Conservation (phyloP, 2,797 vertebrate genomes). For the Lagorchestes hirsutus region DNA sequence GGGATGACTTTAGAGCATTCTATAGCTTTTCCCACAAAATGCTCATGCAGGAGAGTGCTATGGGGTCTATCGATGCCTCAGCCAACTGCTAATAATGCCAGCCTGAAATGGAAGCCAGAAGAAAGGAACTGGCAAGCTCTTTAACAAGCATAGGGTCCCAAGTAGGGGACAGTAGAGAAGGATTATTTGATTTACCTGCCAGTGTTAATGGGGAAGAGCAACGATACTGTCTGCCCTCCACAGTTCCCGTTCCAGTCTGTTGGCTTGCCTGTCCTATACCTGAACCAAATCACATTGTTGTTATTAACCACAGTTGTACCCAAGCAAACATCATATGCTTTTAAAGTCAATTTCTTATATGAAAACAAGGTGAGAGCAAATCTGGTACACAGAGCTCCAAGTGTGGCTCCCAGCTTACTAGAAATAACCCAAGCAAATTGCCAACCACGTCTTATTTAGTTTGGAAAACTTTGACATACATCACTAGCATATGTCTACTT, state of each 20-base stretch:
- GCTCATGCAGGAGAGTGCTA: conserved; percentile 77
- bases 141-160: conserved; percentile 27
- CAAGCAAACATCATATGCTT: conserved; percentile 83
- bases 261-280: conserved; percentile 59
- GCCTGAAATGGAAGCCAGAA: conserved; percentile 64
- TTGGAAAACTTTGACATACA: conserved; percentile 77
- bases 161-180: conserved; percentile 45
- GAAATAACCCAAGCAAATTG: conserved; percentile 79
- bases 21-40: conserved; percentile 75
- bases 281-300: conserved; percentile 69
- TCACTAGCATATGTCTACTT: conserved; percentile 75
- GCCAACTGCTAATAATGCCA: conserved; percentile 77
- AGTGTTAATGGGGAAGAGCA: not conserved
- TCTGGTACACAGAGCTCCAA: conserved; percentile 74
- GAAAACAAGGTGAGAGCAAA: conserved; percentile 77
- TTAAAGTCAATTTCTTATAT: conserved; percentile 82
- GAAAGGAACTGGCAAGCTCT: conserved; percentile 63
- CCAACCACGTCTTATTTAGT: conserved; percentile 74
- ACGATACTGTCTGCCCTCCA: conserved; percentile 64
- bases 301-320: conserved; percentile 83
- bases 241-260: conserved; percentile 59
- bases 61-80: conserved; percentile 70
- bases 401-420: conserved; percentile 76
- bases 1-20: conserved; percentile 72
- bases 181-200: conserved; percentile 51